Evolutionary conservation across 2,113 vertebrate genomes (phyloP), one percentile per base, ranked within the genome.

Genomic region (Epinephelus fuscoguttatus): DNA sequence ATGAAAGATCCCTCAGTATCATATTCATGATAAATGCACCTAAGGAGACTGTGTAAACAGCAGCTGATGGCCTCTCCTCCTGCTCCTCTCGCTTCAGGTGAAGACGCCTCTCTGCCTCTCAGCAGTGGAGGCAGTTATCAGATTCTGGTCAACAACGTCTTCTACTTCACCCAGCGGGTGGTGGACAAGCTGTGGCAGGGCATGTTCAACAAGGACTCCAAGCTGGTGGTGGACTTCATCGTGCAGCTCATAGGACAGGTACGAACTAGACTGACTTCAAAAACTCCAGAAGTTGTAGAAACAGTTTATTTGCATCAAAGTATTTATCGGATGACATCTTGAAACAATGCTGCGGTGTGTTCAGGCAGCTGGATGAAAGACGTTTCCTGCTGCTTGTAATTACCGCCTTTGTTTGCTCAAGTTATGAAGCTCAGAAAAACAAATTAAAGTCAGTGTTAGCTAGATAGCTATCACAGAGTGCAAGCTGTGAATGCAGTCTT

Each of bases 131-230:
- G 98, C 86, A 99, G 96, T 84, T 99, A 99, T 89, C 97, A 99
- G 91, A 96, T 98, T 42, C 94, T 99, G 96, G 98, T 99, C 89
- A 97, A 98, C 96, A 99, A 99, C 3, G 98, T 99, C 62, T 99
- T 99, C 94, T 99, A 99, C 94, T 99, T 99, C 92, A 98, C 96
- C 13, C 98, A 99, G 86, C 96, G 98, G 52, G 97, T 99, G 86
- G 98, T 99, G 93, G 98, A 99, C 95, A 99, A 99, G 90, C 97
- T 99, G 88, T 99, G 98, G 98, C 98, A 99, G 96, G 97, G 98
- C 83, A 99, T 99, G 98, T 99, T 99, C 96, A 99, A 98, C 95
- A 99, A 98, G 94, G 98, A 99, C 90, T 99, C 98, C 92, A 99
- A 99, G 86, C 95, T 98, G 85, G 97, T 99, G 83, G 98, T 99